These are phyloP conservation scores for Eucriotettix oculatus DNA, from an alignment of 2,888 invertebrate species.

Conservation along the genomic window DNA sequence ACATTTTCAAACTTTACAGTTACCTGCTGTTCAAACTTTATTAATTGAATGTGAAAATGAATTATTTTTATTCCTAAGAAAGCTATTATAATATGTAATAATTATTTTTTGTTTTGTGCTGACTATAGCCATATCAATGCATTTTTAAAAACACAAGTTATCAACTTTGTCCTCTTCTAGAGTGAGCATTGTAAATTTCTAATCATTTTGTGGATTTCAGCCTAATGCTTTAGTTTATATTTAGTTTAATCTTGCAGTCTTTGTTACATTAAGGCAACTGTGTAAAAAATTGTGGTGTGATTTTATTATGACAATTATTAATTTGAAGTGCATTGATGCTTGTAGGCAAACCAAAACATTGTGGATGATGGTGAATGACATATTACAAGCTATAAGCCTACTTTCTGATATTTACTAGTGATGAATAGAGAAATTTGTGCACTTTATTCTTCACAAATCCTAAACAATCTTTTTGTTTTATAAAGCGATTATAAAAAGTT, in stretches of 20 bases:
- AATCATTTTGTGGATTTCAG: background rate
- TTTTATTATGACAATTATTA: background rate
- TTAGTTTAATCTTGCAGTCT: conserved; percentile 5
- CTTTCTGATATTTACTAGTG: background rate
- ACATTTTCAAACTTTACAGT: too few relatives aligned
- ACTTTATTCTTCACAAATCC: background rate
- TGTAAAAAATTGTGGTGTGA: background rate
- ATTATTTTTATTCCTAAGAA: too few relatives aligned
- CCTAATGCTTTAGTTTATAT: background rate
- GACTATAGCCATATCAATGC: too few relatives aligned
- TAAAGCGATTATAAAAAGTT: background rate
- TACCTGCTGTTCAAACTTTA: too few relatives aligned
- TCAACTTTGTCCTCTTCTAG: too few relatives aligned
- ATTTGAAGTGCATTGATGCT: background rate
- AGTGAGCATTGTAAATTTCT: background rate
- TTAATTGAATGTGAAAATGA: too few relatives aligned
- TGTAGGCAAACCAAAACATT: background rate
- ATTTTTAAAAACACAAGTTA: too few relatives aligned
- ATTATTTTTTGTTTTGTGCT: too few relatives aligned
- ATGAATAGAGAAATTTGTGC: background rate
- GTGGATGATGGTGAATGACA: background rate
- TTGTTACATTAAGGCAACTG: conserved; percentile 7
- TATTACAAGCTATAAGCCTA: background rate
- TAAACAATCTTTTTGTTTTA: background rate
- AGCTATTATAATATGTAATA: too few relatives aligned